These are phyloP conservation scores for Leguminivora glycinivorella DNA, from an alignment of 1,140 invertebrate species.

Conservation along the genomic window DNA sequence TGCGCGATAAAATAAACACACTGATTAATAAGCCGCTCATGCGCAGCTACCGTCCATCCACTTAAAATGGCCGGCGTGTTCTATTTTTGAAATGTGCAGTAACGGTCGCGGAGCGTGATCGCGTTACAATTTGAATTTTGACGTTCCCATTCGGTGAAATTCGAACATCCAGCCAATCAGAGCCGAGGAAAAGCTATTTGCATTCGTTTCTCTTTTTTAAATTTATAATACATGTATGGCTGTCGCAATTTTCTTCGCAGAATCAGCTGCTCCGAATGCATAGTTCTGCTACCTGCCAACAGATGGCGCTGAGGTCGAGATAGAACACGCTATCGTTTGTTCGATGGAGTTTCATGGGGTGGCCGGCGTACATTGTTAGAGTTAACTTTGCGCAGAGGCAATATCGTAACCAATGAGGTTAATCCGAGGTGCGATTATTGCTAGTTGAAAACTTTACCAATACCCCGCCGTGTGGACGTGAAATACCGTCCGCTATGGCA, in stretches of 20 bases:
- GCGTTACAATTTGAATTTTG: slow-evolving; percentile 71
- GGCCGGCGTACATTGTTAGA: neutral
- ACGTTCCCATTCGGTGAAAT: slow-evolving; percentile 68
- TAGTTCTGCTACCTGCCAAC: slow-evolving; percentile 4
- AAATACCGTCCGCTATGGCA: slow-evolving; percentile 94
- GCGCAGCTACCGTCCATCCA: slow-evolving; percentile 63
- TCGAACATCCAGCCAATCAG: slow-evolving; percentile 60
- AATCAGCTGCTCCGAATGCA: slow-evolving; percentile 26
- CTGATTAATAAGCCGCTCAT: slow-evolving; percentile 71
- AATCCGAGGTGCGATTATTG: slow-evolving; percentile 93
- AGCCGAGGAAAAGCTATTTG: slow-evolving; percentile 40
- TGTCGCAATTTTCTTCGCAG: slow-evolving; percentile 39
- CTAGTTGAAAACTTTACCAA: slow-evolving; percentile 96
- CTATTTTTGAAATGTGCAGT: slow-evolving; percentile 77
- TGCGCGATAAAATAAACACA: slow-evolving; percentile 71
- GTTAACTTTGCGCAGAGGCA: slow-evolving; percentile 85
- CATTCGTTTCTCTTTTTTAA: slow-evolving; percentile 69
- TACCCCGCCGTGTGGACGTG: slow-evolving; percentile 95
- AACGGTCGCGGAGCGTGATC: slow-evolving; percentile 71
- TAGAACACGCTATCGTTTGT: slow-evolving; percentile 45
- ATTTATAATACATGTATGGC: slow-evolving; percentile 49
- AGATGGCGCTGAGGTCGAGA: slow-evolving; percentile 46
- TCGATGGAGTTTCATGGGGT: neutral
- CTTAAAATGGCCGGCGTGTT: slow-evolving; percentile 73
- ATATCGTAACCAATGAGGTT: slow-evolving; percentile 93